Conservation (phyloP, 2,888 invertebrate genomes). For the Cephonodes hylas region DNA sequence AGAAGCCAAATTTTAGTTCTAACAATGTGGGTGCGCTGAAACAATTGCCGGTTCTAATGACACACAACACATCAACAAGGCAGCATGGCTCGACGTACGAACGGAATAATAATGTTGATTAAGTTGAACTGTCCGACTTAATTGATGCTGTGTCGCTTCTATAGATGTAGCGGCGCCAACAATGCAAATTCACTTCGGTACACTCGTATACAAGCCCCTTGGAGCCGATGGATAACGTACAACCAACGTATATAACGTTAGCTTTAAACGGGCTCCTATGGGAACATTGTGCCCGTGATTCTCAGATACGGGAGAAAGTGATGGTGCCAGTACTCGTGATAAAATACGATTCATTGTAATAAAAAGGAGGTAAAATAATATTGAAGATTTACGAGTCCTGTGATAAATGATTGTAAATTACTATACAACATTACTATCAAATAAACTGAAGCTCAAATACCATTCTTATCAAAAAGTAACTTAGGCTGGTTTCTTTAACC, state of each 20-base stretch:
- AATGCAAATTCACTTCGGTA: constrained; percentile 2
- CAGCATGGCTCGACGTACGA: not conserved
- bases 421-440: too few species aligned
- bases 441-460: too few species aligned
- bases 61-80: not conserved
- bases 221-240: not conserved
- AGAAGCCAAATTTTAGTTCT: not conserved
- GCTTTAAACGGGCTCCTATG: not conserved
- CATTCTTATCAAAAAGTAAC: too few species aligned
- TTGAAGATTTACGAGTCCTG: too few species aligned
- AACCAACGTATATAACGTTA: not conserved
- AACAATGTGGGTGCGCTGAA: not conserved
- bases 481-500: too few species aligned
- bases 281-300: not conserved
- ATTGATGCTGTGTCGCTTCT: constrained; percentile 6
- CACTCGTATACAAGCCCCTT: not conserved
- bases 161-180: not conserved
- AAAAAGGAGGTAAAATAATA: too few species aligned
- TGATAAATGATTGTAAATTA: too few species aligned
- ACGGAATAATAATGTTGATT: constrained; percentile 8
- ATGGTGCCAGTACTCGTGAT: not conserved
- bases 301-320: not conserved
- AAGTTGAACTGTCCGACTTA: constrained; percentile 8
- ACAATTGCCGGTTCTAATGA: not conserved
- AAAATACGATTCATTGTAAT: too few species aligned